These are phyloP conservation scores for Adelges cooleyi DNA, from an alignment of 1,140 invertebrate genomes.

Conservation along the genomic window DNA sequence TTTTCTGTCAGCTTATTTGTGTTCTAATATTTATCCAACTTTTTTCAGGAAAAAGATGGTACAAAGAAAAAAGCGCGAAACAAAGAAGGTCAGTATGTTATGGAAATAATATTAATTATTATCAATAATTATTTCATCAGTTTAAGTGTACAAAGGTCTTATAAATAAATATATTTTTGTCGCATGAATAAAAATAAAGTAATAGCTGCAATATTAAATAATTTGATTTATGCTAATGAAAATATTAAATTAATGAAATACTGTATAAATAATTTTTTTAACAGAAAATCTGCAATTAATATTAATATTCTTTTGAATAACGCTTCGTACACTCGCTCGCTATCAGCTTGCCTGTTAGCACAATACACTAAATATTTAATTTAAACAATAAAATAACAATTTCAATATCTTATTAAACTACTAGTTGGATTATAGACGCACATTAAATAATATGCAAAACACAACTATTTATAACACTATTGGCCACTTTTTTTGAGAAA, in stretches of 20 bases:
- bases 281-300: too few species aligned
- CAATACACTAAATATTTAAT: not conserved
- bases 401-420: not conserved
- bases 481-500: not conserved
- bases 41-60: conserved; percentile 58
- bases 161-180: too few species aligned
- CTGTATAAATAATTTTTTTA: too few species aligned
- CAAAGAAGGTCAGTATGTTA: conserved; percentile 57
- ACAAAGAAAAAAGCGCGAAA: conserved; percentile 65
- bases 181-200: too few species aligned
- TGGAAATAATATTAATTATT: not conserved
- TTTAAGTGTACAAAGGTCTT: not conserved
- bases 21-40: too few species aligned
- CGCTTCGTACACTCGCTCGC: conserved; percentile 11
- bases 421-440: not conserved
- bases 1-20: too few species aligned
- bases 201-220: too few species aligned
- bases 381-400: not conserved
- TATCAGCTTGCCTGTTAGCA: conserved; percentile 21
- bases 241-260: too few species aligned
- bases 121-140: not conserved
- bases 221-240: too few species aligned
- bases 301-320: not conserved
- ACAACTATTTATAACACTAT: not conserved
- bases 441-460: not conserved